Evolutionary conservation across 1,140 invertebrate genomes (phyloP).

Genomic region (Camponotus pennsylvanicus): DNA sequence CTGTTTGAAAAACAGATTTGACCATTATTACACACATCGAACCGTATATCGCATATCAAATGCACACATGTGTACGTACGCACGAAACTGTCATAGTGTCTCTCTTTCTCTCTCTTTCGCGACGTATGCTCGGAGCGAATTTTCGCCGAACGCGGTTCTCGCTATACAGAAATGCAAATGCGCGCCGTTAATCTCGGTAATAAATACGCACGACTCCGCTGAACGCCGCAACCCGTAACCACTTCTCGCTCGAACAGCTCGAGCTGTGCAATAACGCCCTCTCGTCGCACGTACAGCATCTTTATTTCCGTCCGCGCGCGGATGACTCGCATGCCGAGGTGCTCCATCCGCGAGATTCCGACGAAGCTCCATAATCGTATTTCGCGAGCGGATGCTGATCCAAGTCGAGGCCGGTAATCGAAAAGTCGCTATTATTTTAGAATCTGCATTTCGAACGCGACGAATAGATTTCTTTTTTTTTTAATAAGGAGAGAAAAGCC

Average conservation of each 20-base stretch:
- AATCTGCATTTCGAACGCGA: slow-evolving; percentile 7
- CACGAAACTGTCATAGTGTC: neutral
- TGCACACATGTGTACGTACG: neutral
- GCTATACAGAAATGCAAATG: slow-evolving; percentile 66
- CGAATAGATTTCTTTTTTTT: neutral
- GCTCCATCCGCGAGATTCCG: slow-evolving; percentile 42
- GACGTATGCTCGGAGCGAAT: slow-evolving; percentile 24
- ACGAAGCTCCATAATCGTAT: slow-evolving; percentile 1
- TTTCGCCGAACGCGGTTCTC: slow-evolving; percentile 45
- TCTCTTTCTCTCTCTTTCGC: neutral
- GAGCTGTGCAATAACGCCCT: slow-evolving; percentile 9
- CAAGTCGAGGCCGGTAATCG: neutral
- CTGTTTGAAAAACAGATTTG: neutral
- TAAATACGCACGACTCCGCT: slow-evolving; percentile 63
- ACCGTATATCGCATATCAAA: neutral
- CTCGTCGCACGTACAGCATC: slow-evolving; percentile 19
- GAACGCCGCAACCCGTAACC: slow-evolving; percentile 27
- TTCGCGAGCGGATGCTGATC: slow-evolving; percentile 2
- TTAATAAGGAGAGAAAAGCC: neutral
- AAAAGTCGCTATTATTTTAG: neutral
- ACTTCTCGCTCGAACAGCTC: neutral
- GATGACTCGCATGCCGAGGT: slow-evolving; percentile 18
- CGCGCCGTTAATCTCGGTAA: slow-evolving; percentile 67
- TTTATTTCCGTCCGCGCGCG: slow-evolving; percentile 37
- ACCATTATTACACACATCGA: neutral